Base-by-base conservation (phyloP, 2,797 vertebrate species). In the Euthynnus affinis region DNA sequence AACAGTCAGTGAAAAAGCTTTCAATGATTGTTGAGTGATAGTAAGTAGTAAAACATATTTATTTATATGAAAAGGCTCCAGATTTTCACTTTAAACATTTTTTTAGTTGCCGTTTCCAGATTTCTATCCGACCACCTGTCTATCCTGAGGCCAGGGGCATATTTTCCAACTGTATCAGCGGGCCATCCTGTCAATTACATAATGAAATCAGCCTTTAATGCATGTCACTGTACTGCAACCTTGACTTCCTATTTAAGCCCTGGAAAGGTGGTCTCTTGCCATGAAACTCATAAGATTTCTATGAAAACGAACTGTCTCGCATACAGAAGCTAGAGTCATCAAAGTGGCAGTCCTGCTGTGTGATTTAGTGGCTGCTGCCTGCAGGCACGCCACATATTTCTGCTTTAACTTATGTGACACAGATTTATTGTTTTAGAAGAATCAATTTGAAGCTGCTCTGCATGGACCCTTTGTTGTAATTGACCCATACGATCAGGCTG, bases 371-470 rank as follows among this genome's bases (percentile, higher is more conserved):
- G 52, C 48, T 23, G 34, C 71, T 42, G 60, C 72, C 60, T 61
- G 76, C 69, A 52, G 52, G 52, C 37, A 51, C 8, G 23, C 57
- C 17, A 15, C 73, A 65, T 29, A 57, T 62, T 56, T 79, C 72
- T 80, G 71, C 71, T 80, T 76, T 44, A 76, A 69, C 65, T 53
- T 27, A 37, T 56, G 67, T 77, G 64, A 88, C 70, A 74, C 42
- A 76, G 66, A 83, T 85, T 76, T 78, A 85, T 75, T 75, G 62
- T 74, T 82, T 78, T 55, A 60, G 65, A 83, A 61, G 37, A 74
- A 76, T 78, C n/a, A 3, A 29, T 79, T 61, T 72, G 76, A 80
- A 74, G 55, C 73, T 40, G 59, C 64, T 73, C 53, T 25, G 74
- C 25, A 2, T 57, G 56, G 59, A 73, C 34, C 46, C 60, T 78